Evolutionary conservation across 37 sponge, comb jelly and placozoan species (phyloP).

Genomic region (Theonella swinhoei): DNA sequence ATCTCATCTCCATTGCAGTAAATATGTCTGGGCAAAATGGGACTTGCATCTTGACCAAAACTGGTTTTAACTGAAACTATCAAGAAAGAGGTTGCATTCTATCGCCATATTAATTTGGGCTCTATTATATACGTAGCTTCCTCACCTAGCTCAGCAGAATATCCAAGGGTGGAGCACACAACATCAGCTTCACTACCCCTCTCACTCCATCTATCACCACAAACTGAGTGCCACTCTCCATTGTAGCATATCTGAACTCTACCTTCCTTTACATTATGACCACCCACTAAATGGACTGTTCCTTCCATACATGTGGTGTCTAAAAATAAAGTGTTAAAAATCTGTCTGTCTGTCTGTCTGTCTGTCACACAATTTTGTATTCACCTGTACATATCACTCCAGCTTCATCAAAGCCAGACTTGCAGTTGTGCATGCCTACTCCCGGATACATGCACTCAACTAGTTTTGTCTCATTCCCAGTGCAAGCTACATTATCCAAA

Average conservation of each 20-base stretch:
- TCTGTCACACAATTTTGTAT: too few species aligned
- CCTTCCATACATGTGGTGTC: neutral
- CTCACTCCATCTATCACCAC: neutral
- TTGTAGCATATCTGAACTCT: neutral
- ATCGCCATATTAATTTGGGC: too few species aligned
- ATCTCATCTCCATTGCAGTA: neutral
- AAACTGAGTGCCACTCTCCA: neutral
- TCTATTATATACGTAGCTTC: neutral
- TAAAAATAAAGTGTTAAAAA: too few species aligned
- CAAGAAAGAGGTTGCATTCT: too few species aligned
- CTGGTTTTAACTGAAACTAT: neutral
- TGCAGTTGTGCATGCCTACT: too few species aligned
- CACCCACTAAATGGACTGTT: neutral
- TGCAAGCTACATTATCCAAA: neutral
- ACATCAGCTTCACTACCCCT: neutral
- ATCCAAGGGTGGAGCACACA: neutral
- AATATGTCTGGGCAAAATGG: neutral
- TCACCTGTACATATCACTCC: too few species aligned
- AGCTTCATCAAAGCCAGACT: too few species aligned
- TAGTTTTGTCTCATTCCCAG: neutral
- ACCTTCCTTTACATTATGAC: neutral
- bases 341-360: too few species aligned
- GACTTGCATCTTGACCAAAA: neutral
- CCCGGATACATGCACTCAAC: too few species aligned
- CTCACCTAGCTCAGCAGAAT: neutral